phyloP scores from a whole-genome alignment of 2,888 invertebrate species.

The Epiblema foenella region DNA sequence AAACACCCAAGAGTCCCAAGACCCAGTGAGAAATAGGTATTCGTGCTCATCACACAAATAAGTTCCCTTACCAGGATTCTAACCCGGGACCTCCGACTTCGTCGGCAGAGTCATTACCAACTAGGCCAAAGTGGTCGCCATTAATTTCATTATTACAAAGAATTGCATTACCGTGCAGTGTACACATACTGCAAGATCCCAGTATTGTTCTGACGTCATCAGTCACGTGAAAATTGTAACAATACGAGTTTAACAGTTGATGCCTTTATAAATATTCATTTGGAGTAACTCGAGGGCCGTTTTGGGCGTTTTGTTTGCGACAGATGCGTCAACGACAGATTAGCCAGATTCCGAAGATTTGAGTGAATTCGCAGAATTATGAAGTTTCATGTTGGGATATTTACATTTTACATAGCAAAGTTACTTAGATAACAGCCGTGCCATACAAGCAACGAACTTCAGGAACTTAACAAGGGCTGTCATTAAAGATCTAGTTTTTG shows the following conservation, averaged over 20 bases:
- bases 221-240: constrained; percentile 80
- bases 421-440: not conserved
- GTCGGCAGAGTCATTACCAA: too few species aligned
- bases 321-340: constrained; percentile 68
- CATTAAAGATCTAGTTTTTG: not conserved
- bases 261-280: constrained; percentile 85
- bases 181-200: constrained; percentile 65
- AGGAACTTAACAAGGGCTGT: not conserved
- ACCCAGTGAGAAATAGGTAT: too few species aligned
- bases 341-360: constrained; percentile 47
- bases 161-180: constrained; percentile 52
- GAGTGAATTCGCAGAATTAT: constrained; percentile 36
- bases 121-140: too few species aligned
- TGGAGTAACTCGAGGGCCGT: constrained; percentile 70
- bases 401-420: constrained; percentile 35
- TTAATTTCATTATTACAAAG: not conserved
- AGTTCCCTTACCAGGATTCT: too few species aligned
- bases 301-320: constrained; percentile 73
- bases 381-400: constrained; percentile 20
- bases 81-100: too few species aligned
- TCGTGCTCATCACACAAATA: too few species aligned
- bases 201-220: constrained; percentile 80
- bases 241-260: constrained; percentile 81
- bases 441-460: not conserved
- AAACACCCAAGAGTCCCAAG: too few species aligned